These are phyloP conservation scores for Tiaroga cobitis DNA, from an alignment of 2,797 vertebrate genomes.

Conservation along the genomic window DNA sequence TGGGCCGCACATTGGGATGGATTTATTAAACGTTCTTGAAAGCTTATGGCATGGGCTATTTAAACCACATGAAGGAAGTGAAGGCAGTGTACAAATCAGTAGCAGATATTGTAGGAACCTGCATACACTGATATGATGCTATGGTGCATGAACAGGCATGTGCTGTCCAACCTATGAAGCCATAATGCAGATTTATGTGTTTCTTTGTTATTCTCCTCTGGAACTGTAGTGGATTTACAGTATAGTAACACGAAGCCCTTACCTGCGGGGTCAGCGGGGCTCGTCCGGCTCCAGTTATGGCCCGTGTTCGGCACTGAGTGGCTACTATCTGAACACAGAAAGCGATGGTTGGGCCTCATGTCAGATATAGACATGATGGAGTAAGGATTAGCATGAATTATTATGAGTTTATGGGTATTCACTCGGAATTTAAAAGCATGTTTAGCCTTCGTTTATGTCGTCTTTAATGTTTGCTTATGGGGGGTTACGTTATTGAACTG, in stretches of 20 bases:
- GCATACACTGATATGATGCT: constrained; percentile 59
- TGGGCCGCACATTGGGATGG: constrained; percentile 64
- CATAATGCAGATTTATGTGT: constrained; percentile 11
- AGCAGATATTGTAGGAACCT: constrained; percentile 57
- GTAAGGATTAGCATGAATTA: neutral
- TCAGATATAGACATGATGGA: neutral
- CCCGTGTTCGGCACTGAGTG: constrained; percentile 76
- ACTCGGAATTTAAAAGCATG: neutral
- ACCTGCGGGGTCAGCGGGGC: constrained; percentile 64
- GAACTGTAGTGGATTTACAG: neutral
- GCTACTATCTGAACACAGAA: constrained; percentile 77
- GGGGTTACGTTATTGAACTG: neutral
- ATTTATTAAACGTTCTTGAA: constrained; percentile 55
- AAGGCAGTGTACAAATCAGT: constrained; percentile 55
- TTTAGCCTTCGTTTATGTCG: constrained; percentile 14
- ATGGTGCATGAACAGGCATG: neutral
- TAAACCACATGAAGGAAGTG: constrained; percentile 53
- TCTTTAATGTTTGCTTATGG: neutral
- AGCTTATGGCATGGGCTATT: constrained; percentile 55
- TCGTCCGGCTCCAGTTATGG: constrained; percentile 75
- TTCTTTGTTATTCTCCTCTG: neutral
- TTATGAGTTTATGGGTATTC: constrained; percentile 5
- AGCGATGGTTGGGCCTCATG: neutral
- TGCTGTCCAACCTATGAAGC: constrained; percentile 16
- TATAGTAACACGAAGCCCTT: neutral